A percentile compares a stretch with the other conserved stretches of the same genome.
phyloP scores from a whole-genome alignment of 2,797 vertebrate genomes.

The Galagoides demidoff region DNA sequence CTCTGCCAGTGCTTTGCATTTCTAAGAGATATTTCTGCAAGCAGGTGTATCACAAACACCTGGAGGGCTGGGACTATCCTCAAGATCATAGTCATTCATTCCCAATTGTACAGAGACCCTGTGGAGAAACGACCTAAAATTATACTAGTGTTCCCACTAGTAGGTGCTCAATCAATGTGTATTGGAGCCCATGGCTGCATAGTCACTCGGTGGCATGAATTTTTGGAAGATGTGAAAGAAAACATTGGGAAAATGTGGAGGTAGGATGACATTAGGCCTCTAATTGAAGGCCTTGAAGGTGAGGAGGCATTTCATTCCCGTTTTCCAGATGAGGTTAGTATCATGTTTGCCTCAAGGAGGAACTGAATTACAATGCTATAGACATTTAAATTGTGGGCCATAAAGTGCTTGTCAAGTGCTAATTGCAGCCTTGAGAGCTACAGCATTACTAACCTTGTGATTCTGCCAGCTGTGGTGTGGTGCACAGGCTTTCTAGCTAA shows the following conservation, averaged over 20 bases:
- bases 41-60: neutral
- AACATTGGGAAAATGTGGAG: slow-evolving; percentile 21
- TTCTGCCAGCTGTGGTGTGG: slow-evolving; percentile 70
- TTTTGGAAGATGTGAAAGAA: neutral
- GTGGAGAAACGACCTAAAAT: neutral
- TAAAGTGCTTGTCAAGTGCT: slow-evolving; percentile 80
- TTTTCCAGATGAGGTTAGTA: slow-evolving; percentile 67
- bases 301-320: slow-evolving; percentile 59
- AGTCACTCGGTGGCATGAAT: neutral
- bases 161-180: neutral
- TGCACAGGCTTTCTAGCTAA: neutral
- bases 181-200: neutral
- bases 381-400: slow-evolving; percentile 79
- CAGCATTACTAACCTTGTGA: slow-evolving; percentile 77
- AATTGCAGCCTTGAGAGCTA: slow-evolving; percentile 84
- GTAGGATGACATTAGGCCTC: neutral
- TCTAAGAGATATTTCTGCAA: neutral
- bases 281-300: slow-evolving; percentile 52
- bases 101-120: neutral
- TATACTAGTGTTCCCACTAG: neutral
- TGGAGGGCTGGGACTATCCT: neutral
- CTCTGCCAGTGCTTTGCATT: neutral
- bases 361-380: slow-evolving; percentile 75
- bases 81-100: neutral
- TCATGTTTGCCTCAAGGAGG: slow-evolving; percentile 72